Evolutionary conservation across 1,140 invertebrate species (phyloP), one percentile per base, ranked within the genome.

Genomic region (Drosophila sp.): DNA sequence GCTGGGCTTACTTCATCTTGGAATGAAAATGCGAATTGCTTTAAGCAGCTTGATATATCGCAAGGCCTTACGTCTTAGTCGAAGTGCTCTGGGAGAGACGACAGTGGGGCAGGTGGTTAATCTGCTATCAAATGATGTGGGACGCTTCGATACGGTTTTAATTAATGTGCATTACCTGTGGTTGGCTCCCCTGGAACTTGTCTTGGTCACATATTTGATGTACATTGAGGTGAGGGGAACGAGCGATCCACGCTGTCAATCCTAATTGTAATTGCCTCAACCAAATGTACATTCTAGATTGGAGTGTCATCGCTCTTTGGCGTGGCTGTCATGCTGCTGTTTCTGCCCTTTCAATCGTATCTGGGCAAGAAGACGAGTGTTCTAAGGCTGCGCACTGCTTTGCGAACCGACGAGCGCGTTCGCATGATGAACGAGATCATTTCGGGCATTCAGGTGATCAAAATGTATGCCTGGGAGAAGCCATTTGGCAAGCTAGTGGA

Each of bases 401-500:
- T 93, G 3, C 93, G 94, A 72, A 98, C 97, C 0, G 98, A 98
- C 86, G 95, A 97, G 81, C 93, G 97, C 66, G 95, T 98, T 0
- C 93, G 95, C 44, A 91, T 97, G 50, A 98, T 98, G 96, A 97
- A 96, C 89, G 97, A 98, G 93, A 96, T 98, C 1, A 95, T 98
- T 23, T 94, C 95, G 54, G 97, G 96, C 0, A 97, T 98, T 76
- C 95, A 97, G 92, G 95, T 97, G 0, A 98, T 98, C n/a, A 98
- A 98, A 93, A 97, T 98, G 96, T 97, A 97, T 78, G 95, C 96
- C 1, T 97, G 97, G 97, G 97, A 97, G 90, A 94, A 94, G 78
- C 94, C 96, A 0, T 97, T 97, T 82, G 93, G 94, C 29, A 93
- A 93, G 62, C 92, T 96, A 3, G 92, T 96, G 0, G 93, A 94